Evolutionary conservation across 2,888 invertebrate species (phyloP).

Genomic region (Noctua fimbriata): DNA sequence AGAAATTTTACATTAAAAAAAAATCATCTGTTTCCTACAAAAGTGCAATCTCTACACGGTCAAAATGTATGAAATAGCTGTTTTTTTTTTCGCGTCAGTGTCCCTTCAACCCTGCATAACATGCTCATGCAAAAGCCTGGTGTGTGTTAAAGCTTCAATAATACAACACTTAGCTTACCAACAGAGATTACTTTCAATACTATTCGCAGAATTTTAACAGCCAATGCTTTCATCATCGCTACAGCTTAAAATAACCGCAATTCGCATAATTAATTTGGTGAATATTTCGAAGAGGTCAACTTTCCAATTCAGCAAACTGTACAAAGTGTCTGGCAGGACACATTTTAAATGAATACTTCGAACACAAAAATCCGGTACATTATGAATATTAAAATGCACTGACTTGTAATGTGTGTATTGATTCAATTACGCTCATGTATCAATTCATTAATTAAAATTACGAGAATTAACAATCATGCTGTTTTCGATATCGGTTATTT

Average conservation of each 20-base stretch:
- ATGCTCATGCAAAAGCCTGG: neutral
- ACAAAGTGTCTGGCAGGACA: neutral
- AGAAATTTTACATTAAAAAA: too few relatives aligned
- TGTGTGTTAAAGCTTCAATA: neutral
- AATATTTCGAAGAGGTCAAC: neutral
- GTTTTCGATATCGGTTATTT: conserved; percentile 1
- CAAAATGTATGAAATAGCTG: too few relatives aligned
- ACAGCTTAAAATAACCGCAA: neutral
- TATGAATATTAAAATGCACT: neutral
- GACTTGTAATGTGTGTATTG: neutral
- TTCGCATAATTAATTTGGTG: neutral
- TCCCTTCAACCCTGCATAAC: too few relatives aligned
- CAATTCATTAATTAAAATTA: conserved; percentile 9
- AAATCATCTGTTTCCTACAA: too few relatives aligned
- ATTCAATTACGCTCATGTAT: neutral
- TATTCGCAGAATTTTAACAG: neutral
- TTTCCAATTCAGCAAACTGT: neutral
- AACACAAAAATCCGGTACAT: neutral
- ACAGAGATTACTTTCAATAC: neutral
- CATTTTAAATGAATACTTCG: neutral
- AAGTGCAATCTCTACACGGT: too few relatives aligned
- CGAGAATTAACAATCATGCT: neutral
- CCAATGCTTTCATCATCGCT: neutral
- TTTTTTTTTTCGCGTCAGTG: too few relatives aligned
- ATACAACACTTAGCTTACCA: neutral